Percentiles rank a stretch among this genome's conserved stretches.
phyloP scores from a whole-genome alignment of 2,888 invertebrate genomes.

The Pomacea canaliculata region DNA sequence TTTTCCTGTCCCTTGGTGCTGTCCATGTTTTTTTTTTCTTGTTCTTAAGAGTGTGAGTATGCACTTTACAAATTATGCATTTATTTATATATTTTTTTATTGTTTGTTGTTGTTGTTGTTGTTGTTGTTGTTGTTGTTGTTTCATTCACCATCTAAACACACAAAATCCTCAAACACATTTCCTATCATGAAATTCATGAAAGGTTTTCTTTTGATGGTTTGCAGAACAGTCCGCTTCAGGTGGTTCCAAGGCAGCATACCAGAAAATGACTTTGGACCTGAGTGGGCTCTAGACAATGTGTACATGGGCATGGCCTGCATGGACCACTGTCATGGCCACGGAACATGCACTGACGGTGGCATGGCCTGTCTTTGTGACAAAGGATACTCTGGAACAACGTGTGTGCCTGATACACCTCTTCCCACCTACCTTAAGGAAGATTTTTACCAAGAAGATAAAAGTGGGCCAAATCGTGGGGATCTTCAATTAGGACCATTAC shows the following conservation, averaged over 20 bases:
- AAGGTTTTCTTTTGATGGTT: neutral
- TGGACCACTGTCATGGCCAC: slow-evolving; percentile 69
- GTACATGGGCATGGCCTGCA: slow-evolving; percentile 70
- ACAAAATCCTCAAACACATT: neutral
- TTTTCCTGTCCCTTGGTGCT: no score
- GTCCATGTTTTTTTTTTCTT: no score
- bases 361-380: slow-evolving; percentile 64
- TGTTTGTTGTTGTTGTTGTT: neutral
- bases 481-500: slow-evolving; percentile 6
- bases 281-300: slow-evolving; percentile 71
- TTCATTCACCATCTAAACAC: neutral
- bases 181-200: no score
- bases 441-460: slow-evolving; percentile 53
- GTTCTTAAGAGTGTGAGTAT: neutral
- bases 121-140: neutral
- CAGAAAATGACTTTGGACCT: slow-evolving; percentile 58
- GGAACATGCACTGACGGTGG: slow-evolving; percentile 62
- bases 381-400: slow-evolving; percentile 56
- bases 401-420: slow-evolving; percentile 48
- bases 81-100: neutral
- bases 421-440: slow-evolving; percentile 64
- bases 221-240: slow-evolving; percentile 67
- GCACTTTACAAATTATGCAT: neutral
- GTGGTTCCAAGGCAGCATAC: slow-evolving; percentile 69
- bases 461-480: slow-evolving; percentile 17